phyloP scores from a whole-genome alignment of 2,113 vertebrate genomes.

The Saguinus imperator region DNA sequence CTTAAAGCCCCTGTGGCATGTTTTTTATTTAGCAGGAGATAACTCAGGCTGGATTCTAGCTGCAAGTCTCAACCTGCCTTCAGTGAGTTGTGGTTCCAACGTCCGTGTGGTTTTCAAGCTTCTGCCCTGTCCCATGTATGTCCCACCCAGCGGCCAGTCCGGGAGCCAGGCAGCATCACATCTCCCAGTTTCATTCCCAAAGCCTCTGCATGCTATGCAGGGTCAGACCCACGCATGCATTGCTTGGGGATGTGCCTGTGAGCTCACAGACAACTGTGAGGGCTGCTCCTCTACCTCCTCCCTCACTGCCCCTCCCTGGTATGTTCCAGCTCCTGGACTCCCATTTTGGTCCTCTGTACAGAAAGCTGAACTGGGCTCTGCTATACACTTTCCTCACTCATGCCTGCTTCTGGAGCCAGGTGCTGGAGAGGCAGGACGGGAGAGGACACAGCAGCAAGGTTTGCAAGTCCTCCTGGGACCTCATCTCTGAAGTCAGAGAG shows the following conservation, averaged over 20 bases:
- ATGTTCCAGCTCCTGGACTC: neutral
- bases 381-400: neutral
- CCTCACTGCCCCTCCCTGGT: neutral
- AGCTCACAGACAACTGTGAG: neutral
- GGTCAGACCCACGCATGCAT: accelerated
- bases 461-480: neutral
- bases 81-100: neutral
- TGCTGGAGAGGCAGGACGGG: neutral
- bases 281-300: neutral
- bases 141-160: neutral
- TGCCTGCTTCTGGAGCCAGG: neutral
- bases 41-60: too few relatives aligned
- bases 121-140: neutral
- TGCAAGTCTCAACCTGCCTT: neutral
- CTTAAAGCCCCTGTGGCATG: neutral
- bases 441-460: neutral
- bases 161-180: neutral
- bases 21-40: neutral
- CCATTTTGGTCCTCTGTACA: neutral
- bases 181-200: too few relatives aligned
- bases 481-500: neutral
- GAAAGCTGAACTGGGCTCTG: too few relatives aligned
- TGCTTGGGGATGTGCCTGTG: neutral
- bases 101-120: neutral
- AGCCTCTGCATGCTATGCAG: neutral